Conservation (phyloP, 2,113 vertebrate genomes). For the Micronycteris hirsuta region DNA sequence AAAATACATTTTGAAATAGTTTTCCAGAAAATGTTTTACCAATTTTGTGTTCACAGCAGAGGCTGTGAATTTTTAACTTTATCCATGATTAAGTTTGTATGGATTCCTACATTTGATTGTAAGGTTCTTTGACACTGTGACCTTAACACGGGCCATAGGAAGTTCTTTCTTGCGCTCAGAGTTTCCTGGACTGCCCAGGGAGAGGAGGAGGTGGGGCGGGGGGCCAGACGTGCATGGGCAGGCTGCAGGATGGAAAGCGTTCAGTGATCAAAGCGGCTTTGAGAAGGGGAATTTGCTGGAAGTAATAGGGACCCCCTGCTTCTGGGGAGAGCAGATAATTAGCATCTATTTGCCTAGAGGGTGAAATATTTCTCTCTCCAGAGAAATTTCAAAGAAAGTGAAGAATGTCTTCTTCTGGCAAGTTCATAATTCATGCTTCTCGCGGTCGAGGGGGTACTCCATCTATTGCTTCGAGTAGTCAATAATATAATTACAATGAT, state of each 20-base stretch:
- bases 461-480: neutral
- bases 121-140: neutral
- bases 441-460: rapidly evolving
- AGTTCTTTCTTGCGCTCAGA: neutral
- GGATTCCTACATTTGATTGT: neutral
- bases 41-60: neutral
- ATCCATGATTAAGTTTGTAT: neutral
- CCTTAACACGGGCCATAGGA: neutral
- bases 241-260: neutral
- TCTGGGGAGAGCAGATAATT: neutral
- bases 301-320: neutral
- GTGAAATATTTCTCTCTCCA: neutral
- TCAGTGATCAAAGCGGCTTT: no score
- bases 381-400: neutral
- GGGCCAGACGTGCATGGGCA: rapidly evolving
- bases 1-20: neutral
- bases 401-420: neutral
- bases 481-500: rapidly evolving
- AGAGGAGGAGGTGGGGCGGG: neutral
- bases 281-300: neutral
- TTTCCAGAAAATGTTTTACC: neutral
- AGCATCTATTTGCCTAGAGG: neutral
- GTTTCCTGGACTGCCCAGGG: neutral
- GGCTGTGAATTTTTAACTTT: neutral
- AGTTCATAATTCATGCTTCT: neutral